phyloP scores from a whole-genome alignment of 2,888 invertebrate species.

The Drosophila monieri region DNA sequence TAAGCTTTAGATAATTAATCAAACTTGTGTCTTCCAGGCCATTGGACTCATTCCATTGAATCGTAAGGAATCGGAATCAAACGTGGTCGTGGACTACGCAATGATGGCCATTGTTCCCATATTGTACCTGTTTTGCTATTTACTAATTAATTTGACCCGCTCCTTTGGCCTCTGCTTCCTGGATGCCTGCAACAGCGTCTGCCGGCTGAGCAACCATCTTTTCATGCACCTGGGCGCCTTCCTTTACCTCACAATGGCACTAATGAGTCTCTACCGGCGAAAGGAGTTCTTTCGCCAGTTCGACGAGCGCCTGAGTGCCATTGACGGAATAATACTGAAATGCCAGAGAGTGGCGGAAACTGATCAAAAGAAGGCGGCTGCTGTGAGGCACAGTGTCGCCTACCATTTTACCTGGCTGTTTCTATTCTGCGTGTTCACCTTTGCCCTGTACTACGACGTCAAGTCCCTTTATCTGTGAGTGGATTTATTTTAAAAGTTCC shows the following conservation, averaged over 20 bases:
- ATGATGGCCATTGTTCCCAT: constrained; percentile 77
- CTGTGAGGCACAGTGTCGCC: constrained; percentile 58
- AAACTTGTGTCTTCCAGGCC: constrained; percentile 45
- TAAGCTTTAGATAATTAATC: too few species aligned
- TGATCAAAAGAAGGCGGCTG: constrained; percentile 49
- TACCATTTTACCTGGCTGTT: constrained; percentile 73
- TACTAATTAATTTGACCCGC: constrained; percentile 57
- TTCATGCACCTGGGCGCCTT: constrained; percentile 80
- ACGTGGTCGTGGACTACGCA: constrained; percentile 67
- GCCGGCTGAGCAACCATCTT: constrained; percentile 73
- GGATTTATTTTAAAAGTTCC: too few species aligned
- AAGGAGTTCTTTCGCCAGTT: constrained; percentile 80
- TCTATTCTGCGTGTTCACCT: constrained; percentile 63
- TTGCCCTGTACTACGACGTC: constrained; percentile 69
- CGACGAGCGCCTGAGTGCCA: constrained; percentile 68
- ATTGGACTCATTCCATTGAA: constrained; percentile 81
- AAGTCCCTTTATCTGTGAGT: constrained; percentile 66
- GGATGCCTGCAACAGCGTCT: constrained; percentile 74
- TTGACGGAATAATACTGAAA: constrained; percentile 70
- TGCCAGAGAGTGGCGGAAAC: constrained; percentile 70
- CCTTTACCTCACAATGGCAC: constrained; percentile 71
- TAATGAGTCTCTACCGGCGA: constrained; percentile 75
- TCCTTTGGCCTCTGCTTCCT: constrained; percentile 54
- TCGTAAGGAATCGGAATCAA: constrained; percentile 57
- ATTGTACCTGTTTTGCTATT: constrained; percentile 71